A percentile compares a stretch with the other conserved stretches of the same genome.
Conservation (phyloP, 2,797 vertebrate genomes). For the Pseudochirops corinnae region DNA sequence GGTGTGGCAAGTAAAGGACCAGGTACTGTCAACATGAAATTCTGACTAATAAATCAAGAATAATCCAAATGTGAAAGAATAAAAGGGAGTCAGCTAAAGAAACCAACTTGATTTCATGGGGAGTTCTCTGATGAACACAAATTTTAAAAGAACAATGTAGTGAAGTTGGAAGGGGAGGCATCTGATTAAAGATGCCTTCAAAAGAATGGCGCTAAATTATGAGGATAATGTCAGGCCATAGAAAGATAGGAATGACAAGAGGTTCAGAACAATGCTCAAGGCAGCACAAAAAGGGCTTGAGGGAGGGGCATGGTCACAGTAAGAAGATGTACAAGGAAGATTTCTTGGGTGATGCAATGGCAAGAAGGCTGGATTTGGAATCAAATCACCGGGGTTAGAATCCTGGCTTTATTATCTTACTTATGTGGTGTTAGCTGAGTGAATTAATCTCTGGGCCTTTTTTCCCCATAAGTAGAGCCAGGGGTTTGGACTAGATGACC, state of each 20-base stretch:
- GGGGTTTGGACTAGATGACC: neutral
- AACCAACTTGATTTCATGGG: neutral
- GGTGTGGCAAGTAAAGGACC: neutral
- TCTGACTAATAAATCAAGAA: neutral
- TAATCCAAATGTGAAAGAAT: neutral
- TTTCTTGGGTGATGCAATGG: neutral
- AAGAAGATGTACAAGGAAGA: neutral
- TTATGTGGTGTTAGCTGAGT: neutral
- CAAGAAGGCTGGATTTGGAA: neutral
- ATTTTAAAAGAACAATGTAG: neutral
- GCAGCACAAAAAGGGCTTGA: neutral
- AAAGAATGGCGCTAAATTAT: neutral
- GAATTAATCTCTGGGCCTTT: neutral
- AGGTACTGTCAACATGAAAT: neutral
- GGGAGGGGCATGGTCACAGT: neutral
- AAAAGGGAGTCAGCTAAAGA: slow-evolving; percentile 10
- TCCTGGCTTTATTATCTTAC: neutral
- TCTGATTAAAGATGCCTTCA: neutral
- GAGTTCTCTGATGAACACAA: slow-evolving; percentile 15
- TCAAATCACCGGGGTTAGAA: neutral
- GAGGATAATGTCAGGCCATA: neutral
- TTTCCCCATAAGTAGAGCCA: neutral
- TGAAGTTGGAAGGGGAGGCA: neutral
- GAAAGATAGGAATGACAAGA: neutral
- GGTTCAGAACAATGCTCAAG: neutral